These are phyloP conservation scores for Crotophaga sulcirostris DNA, from an alignment of 2,113 vertebrate genomes.

Conservation along the genomic window DNA sequence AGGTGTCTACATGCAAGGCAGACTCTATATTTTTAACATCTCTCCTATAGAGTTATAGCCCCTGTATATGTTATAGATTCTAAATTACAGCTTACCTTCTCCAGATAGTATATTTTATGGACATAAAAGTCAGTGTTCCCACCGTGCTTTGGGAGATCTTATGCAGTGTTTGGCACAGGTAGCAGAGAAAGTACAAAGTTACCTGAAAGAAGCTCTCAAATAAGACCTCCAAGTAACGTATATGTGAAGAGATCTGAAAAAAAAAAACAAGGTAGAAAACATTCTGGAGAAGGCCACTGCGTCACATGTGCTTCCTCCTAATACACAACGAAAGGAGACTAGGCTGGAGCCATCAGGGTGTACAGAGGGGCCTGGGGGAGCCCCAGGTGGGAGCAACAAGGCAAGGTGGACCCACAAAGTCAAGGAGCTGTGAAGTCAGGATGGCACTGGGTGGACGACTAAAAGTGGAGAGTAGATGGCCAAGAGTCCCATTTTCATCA, in stretches of 20 bases:
- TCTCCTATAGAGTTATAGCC: background rate
- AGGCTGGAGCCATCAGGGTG: background rate
- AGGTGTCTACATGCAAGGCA: background rate
- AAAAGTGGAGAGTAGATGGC: background rate
- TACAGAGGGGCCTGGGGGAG: background rate
- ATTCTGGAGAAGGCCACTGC: background rate
- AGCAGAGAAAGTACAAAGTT: background rate
- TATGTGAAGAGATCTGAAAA: background rate
- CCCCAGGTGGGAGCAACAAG: rapidly evolving
- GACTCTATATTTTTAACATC: background rate
- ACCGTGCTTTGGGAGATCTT: background rate
- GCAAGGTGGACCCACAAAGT: background rate
- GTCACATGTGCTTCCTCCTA: background rate
- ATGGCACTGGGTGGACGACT: background rate
- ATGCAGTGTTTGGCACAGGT: background rate
- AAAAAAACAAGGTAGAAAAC: background rate
- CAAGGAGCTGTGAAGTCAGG: background rate
- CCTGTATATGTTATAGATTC: background rate
- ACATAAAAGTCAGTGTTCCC: background rate
- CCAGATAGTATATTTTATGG: background rate
- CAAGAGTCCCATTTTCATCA: background rate
- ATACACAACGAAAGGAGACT: background rate
- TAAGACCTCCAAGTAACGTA: background rate
- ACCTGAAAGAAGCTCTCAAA: background rate
- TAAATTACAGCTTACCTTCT: background rate